Base-by-base conservation (phyloP, 2,888 invertebrate genomes). In the Alentia gelatinosa region DNA sequence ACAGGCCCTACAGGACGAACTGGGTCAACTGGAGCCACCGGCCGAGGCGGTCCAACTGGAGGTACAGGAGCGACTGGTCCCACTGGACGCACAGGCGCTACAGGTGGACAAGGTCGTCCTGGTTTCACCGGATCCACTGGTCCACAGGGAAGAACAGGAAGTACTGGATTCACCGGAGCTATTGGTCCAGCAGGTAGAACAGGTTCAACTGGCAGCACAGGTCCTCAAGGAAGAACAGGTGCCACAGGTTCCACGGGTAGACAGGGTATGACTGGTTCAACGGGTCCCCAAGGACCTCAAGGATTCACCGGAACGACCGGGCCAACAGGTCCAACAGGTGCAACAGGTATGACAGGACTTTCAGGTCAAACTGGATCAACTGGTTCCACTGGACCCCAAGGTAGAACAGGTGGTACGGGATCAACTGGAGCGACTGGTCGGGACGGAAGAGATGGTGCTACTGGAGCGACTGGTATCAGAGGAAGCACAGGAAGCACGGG, bases 371-470 rank as follows among this genome's bases (percentile, higher is more conserved):
- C 91, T 23, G 93, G 93, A 56, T 39, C 63, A 40, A 74, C 88
- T 47, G 93, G 93, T 42, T 19, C 79, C 30, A 56, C 91, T 42
- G 93, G 90, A 40, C 40, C 37, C 15, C 39, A n/a, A 56, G 90
- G 90, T 88, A 42, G n/a, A 23, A 68, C 91, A 47, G 93, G 93
- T 23, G 42, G 91, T 30, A 42, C 84, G 30, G 93, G 93, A 40
- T 33, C 88, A 90, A 40, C 75, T 26, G 93, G 92, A 30, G 35
- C 33, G n/a, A 56, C n/a, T 47, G 42, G 86, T 12, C 26, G 26
- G 83, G n/a, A 42, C 9, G 89, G 91, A 37, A 19, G 26, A 15
- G 68, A 63, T 68, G 92, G 92, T 15, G 91, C 84, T 39, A 90
- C 86, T 56, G 91, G 90, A 1, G 0, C 89, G 15, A 84, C 79